Evolutionary conservation across 2,888 invertebrate species (phyloP), one percentile per base, ranked within the genome.

Genomic region (Eristalis intricaria): DNA sequence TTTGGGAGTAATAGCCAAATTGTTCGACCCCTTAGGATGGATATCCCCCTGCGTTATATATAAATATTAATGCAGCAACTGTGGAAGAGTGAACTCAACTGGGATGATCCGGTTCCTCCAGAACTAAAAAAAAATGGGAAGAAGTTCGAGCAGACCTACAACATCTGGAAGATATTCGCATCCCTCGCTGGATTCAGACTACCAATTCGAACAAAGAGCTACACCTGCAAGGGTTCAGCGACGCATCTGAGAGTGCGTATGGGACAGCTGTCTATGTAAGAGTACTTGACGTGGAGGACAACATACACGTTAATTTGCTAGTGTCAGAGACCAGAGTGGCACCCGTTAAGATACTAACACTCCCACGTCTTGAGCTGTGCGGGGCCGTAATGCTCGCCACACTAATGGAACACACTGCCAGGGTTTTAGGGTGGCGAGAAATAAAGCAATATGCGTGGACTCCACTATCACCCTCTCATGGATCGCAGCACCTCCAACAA

Each of bases 341-440:
- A 8, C 84, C 79, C 11, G 43, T 84, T n/a, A 80, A 83, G n/a
- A 83, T 77, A 4, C 50, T 83, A 10, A 78, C 84, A 4, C 43
- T 89, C 8, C 81, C 81, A 29, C 64, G 84, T 26, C 75, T 85
- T 7, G 73, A 89, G 56, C 61, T 87, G 5, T 79, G 82, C n/a
- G 19, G 58, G n/a, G 58, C 58, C 4, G 58, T 58, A n/a, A 19
- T 58, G 58, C 7, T 58, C 3, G 19, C 58, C 58, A 58, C 15
- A n/a, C 7, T 58, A 7, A 22, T 58, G 7, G 58, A 58, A 23
- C 19, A n/a, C 23, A 58, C 22, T 7, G 2, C 58, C 58, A 15
- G 22, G 58, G 19, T 19, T 10, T 22, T 58, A 15, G 19, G 19
- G 4, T 58, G 58, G 22, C 58, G 4, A 23, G n/a, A 58, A 8